A percentile compares a stretch with the other conserved stretches of the same genome.
Conservation (phyloP, 2,888 invertebrate genomes). For the Celastrina argiolus region DNA sequence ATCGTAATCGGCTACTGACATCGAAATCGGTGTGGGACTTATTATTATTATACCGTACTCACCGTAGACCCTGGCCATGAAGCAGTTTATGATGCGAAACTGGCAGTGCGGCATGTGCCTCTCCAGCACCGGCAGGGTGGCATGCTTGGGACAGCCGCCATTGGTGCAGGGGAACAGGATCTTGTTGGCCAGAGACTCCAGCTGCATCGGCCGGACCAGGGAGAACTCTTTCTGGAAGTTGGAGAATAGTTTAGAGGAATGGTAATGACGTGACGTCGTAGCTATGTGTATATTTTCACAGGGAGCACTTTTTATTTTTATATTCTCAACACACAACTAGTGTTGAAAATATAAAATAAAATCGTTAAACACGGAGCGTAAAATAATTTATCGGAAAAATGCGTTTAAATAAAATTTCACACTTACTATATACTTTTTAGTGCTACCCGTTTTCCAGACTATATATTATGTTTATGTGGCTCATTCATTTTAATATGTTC, state of each 20-base stretch:
- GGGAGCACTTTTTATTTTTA: not conserved
- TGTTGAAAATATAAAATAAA: too few relatives aligned
- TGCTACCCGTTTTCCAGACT: too few relatives aligned
- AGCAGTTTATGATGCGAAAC: constrained; percentile 66
- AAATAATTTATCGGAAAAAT: too few relatives aligned
- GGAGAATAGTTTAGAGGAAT: constrained; percentile 15
- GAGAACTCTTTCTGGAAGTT: constrained; percentile 78
- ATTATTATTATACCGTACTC: too few relatives aligned
- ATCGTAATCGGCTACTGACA: too few relatives aligned
- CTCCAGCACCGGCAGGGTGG: constrained; percentile 70
- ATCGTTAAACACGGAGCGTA: too few relatives aligned
- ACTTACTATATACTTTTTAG: too few relatives aligned
- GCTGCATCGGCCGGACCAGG: constrained; percentile 68
- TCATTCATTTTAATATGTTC: too few relatives aligned
- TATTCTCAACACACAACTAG: too few relatives aligned
- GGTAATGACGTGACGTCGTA: not conserved
- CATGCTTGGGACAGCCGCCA: constrained; percentile 75
- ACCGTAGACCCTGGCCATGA: constrained; percentile 75
- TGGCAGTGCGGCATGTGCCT: constrained; percentile 72
- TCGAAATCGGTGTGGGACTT: too few relatives aligned
- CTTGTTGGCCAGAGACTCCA: constrained; percentile 79
- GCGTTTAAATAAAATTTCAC: too few relatives aligned
- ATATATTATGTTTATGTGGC: too few relatives aligned
- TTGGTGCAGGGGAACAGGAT: constrained; percentile 79
- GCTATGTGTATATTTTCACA: not conserved